Base-by-base conservation (phyloP, 2,888 invertebrate genomes). In the Rhamphomyia laevipes region DNA sequence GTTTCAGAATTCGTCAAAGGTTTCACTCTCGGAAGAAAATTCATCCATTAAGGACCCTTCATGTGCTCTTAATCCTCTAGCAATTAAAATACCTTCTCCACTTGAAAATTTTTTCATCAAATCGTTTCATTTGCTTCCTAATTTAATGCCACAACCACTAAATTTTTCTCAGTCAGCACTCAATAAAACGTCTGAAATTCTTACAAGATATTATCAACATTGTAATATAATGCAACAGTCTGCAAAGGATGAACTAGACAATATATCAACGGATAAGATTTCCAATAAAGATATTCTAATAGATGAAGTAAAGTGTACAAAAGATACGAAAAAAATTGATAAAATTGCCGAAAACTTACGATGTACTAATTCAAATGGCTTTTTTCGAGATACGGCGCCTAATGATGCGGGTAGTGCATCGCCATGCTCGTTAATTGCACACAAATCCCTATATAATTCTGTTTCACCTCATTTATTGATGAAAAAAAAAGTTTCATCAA, bases 141-240 rank as follows among this genome's bases (percentile, higher is more conserved):
- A 65, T 55, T 56, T 70, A 35, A 57, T 71, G 58, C 63, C 66
- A 3, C 67, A 70, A 38, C 70, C 71, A 0, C 50, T 71, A n/a
- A 71, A 71, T 57, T 70, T 70, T 48, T 70, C 71, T 23, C 71
- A 69, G 54, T 66, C 68, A 10, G 71, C 70, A 15, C 53, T 69
- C 2, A 69, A 69, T 55, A 69, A 68, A 52, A 68, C 68, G 31
- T 59, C 65, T 11, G 69, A 69, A 47, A 55, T 69, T 16, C 56
- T 69, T 56, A 66, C 67, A 37, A 68, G 69, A 54, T 70, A 69
- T 48, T 70, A 70, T 52, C 67, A 67, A 48, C 70, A 69, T 56
- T 70, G 64, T 49, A 66, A 61, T 50, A 54, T 68, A 30, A 38
- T 49, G 30, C 48, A 55, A 42, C 27, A 46, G 35, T 45, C 47